These are phyloP conservation scores for Harlomillsia oculata DNA, from an alignment of 1,140 invertebrate species.

Conservation along the genomic window DNA sequence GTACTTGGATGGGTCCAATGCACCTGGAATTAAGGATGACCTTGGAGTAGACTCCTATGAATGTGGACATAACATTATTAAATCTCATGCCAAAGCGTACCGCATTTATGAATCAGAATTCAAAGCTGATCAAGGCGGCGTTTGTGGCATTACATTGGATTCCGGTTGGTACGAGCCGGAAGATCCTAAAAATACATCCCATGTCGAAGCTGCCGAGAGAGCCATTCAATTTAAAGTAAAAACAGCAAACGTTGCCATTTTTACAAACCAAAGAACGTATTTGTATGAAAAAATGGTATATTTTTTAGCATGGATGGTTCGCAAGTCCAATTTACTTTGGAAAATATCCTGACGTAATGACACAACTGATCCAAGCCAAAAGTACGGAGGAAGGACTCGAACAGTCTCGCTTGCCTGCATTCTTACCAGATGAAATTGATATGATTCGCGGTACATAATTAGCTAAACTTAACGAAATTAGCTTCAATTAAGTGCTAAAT, in stretches of 20 bases:
- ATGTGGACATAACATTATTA: constrained; percentile 19
- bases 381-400: constrained; percentile 13
- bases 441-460: no score
- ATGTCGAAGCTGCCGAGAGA: constrained; percentile 22
- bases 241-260: not conserved
- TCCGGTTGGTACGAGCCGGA: constrained; percentile 20
- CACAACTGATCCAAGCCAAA: constrained; percentile 11
- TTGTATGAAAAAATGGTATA: not conserved
- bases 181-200: constrained; percentile 5
- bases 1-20: not conserved
- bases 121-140: constrained; percentile 13
- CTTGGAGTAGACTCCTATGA: constrained; percentile 1
- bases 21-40: not conserved
- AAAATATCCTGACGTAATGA: constrained; percentile 39
- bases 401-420: constrained; percentile 22
- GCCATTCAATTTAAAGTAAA: constrained; percentile 25
- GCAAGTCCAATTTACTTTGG: constrained; percentile 14
- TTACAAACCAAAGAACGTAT: not conserved
- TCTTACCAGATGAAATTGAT: no score
- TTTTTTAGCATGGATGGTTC: constrained; percentile 2
- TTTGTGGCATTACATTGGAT: constrained; percentile 23
- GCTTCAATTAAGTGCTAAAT: no score
- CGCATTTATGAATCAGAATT: constrained; percentile 30
- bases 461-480: no score
- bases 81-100: constrained; percentile 24